Conservation (phyloP, 2,888 invertebrate genomes). For the Aspidiotus destructor region DNA sequence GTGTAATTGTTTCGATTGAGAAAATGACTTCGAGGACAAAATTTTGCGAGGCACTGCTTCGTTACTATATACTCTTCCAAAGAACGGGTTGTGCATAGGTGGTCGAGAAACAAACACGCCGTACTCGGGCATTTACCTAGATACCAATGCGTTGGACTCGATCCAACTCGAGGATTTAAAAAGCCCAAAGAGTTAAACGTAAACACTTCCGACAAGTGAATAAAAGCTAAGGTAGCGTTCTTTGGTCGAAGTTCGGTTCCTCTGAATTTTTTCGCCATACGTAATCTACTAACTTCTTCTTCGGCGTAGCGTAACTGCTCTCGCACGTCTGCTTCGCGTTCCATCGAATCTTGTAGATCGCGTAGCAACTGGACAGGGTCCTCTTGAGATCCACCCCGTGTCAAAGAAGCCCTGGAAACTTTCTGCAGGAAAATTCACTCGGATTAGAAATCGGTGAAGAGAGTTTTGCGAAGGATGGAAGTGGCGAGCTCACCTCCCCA, state of each 20-base stretch:
- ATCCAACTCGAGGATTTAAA: slow-evolving; percentile 10
- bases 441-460: background rate
- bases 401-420: slow-evolving; percentile 62
- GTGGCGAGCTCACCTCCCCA: slow-evolving; percentile 49
- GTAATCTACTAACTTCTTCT: slow-evolving; percentile 60
- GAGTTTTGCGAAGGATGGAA: background rate
- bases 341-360: slow-evolving; percentile 82
- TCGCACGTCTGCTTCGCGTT: slow-evolving; percentile 83
- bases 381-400: slow-evolving; percentile 68
- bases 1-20: no score
- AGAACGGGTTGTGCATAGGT: background rate
- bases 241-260: background rate
- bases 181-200: slow-evolving; percentile 15
- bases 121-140: slow-evolving; percentile 9
- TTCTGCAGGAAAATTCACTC: slow-evolving; percentile 45
- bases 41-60: no score
- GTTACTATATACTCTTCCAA: no score
- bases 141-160: background rate
- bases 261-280: background rate
- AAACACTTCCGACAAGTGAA: slow-evolving; percentile 6
- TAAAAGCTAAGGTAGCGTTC: background rate
- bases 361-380: slow-evolving; percentile 71
- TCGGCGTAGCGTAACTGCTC: slow-evolving; percentile 88
- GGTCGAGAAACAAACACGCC: background rate
- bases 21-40: no score